Evolutionary conservation across 2,113 vertebrate species (phyloP), one percentile per base, ranked within the genome.

Genomic region (Copsychus sechellarum): DNA sequence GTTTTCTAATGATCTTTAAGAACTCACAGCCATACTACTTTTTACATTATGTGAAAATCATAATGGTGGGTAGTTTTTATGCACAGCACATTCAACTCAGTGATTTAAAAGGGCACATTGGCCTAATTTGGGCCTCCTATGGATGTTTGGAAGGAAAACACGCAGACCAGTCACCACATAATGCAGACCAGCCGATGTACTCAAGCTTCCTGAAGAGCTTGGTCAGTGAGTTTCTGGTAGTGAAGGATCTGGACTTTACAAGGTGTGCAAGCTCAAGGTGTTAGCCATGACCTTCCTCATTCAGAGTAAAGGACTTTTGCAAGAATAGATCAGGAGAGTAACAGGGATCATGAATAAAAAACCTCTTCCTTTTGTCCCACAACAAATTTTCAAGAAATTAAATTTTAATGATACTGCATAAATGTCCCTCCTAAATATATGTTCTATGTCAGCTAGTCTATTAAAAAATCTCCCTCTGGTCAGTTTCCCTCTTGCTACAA

Each of bases 271-370:
- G 33, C 14, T 85, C 74, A 36, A 58, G 47, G 29, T 65, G 48
- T 58, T 34, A 51, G 6, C 11, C 3, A 6, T 0, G 0, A 48
- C 36, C 9, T 61, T 72, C 4, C 29, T 80, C 8, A 31, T 6
- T 2, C 11, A 19, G 38, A 29, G 5, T 9, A 66, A 90, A 54
- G 11, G 3, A 36, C 36, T 78, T 22, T 40, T 78, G 14, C 33
- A 66, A 50, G 38, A 48, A 4, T 66, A 78, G 38, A 14, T 58
- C 33, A 19, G 26, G 20, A 72, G 9, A 64, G 31, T 9, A 4
- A 17, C 11, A n/a, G 11, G 1, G 13, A 76, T 6, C 26, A 22
- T 48, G 17, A 78, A 62, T 50, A 19, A 47, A 74, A 92, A 83
- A 22, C 1, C 10, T 84, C 34, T 51, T 84, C 24, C 16, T 28